phyloP scores from a whole-genome alignment of 2,113 vertebrate genomes.

The Puntigrus tetrazona region DNA sequence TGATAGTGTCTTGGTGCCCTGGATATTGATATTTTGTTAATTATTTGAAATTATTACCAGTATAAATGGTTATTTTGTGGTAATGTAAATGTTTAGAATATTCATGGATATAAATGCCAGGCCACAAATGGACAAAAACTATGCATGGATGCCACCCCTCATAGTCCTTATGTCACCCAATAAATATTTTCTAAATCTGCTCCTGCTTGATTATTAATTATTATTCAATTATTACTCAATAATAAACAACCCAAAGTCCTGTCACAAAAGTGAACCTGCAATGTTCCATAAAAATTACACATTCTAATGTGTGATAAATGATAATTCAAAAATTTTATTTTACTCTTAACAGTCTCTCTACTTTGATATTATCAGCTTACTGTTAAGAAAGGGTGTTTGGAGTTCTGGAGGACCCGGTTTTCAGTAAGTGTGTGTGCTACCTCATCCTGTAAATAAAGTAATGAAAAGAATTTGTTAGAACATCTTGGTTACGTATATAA shows the following conservation, averaged over 20 bases:
- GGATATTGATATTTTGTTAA: background rate
- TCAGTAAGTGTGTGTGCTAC: conserved; percentile 96
- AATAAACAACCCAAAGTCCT: background rate
- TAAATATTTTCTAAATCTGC: background rate
- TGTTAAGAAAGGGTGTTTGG: conserved; percentile 95
- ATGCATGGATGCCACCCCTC: background rate
- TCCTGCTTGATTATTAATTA: background rate
- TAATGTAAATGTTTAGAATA: background rate
- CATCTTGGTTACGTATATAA: too few species aligned
- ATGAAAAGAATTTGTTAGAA: conserved; percentile 59
- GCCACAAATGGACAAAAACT: background rate
- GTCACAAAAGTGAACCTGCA: background rate
- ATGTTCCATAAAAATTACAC: background rate
- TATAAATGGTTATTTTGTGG: background rate
- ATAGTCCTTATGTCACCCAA: background rate
- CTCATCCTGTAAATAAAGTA: conserved; percentile 85
- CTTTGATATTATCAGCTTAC: conserved; percentile 73
- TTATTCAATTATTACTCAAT: too few species aligned
- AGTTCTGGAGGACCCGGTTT: conserved; percentile 96
- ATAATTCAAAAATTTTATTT: background rate
- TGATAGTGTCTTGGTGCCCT: background rate
- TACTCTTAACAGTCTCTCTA: background rate
- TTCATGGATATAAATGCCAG: background rate
- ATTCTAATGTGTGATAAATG: background rate
- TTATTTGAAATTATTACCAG: background rate